Percentiles rank a stretch among this genome's conserved stretches.
These are phyloP conservation scores for Cybosia mesomella DNA, from an alignment of 2,888 invertebrate species.

Conservation along the genomic window DNA sequence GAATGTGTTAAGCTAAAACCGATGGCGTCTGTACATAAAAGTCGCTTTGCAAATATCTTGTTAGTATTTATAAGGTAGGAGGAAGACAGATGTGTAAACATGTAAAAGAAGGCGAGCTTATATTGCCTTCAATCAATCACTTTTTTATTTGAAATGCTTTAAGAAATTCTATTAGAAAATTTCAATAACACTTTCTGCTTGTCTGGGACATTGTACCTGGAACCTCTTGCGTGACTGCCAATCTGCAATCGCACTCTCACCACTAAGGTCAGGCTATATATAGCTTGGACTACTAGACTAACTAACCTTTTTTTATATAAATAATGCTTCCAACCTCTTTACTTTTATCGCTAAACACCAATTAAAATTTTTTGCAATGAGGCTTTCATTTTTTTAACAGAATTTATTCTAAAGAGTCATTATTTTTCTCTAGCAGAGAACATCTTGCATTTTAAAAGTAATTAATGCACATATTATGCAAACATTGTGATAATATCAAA, in stretches of 20 bases:
- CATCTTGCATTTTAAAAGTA: constrained; percentile 49
- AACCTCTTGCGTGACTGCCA: too few relatives aligned
- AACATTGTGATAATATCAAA: constrained; percentile 65
- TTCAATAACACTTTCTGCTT: too few relatives aligned
- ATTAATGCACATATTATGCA: constrained; percentile 62
- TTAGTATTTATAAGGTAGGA: too few relatives aligned
- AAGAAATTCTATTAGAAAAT: too few relatives aligned
- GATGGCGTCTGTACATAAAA: too few relatives aligned
- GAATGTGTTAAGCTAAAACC: too few relatives aligned
- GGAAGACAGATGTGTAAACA: too few relatives aligned
- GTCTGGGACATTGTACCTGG: too few relatives aligned
- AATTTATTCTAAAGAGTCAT: constrained; percentile 27
- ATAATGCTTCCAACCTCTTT: neutral
- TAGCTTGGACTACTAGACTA: neutral
- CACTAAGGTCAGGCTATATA: too few relatives aligned
- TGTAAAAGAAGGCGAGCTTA: neutral
- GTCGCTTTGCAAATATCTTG: too few relatives aligned
- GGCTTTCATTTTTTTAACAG: neutral
- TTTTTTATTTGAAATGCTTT: neutral
- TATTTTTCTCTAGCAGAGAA: constrained; percentile 36
- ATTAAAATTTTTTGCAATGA: neutral
- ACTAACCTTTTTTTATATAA: neutral
- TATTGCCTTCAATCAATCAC: neutral
- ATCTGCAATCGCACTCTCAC: neutral
- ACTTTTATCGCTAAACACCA: neutral